Conservation (phyloP, 2,113 vertebrate species). For the Pipra filicauda region DNA sequence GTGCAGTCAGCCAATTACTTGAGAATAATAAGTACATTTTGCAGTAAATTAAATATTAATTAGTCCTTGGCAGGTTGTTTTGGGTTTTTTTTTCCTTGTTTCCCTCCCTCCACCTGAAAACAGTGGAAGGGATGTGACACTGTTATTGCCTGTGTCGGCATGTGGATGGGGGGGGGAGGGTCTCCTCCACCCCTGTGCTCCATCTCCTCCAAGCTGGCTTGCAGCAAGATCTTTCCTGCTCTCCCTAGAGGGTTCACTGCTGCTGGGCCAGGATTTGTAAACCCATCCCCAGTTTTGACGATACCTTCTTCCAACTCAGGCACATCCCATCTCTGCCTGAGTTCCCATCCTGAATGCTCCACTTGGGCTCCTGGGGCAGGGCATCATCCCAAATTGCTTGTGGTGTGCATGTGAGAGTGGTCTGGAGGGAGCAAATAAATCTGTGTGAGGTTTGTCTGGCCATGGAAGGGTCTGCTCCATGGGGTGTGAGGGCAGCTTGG, state of each 20-base stretch:
- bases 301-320: background rate
- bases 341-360: background rate
- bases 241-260: background rate
- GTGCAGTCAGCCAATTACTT: slow-evolving; percentile 72
- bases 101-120: slow-evolving; percentile 24
- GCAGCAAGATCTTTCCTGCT: background rate
- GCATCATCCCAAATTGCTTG: background rate
- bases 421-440: background rate
- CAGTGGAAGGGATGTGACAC: background rate
- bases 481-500: background rate
- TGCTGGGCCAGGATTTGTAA: background rate
- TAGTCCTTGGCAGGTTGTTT: slow-evolving; percentile 66
- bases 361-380: background rate
- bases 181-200: background rate
- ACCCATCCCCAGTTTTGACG: background rate
- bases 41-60: slow-evolving; percentile 82
- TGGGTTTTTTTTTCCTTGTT: background rate
- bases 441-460: background rate
- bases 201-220: background rate
- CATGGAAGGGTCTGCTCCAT: background rate
- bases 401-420: background rate
- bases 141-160: background rate
- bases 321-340: background rate
- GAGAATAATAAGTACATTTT: slow-evolving; percentile 77
- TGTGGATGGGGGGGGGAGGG: background rate